phyloP scores from a whole-genome alignment of 2,888 invertebrate species.

The Cryptus armator region DNA sequence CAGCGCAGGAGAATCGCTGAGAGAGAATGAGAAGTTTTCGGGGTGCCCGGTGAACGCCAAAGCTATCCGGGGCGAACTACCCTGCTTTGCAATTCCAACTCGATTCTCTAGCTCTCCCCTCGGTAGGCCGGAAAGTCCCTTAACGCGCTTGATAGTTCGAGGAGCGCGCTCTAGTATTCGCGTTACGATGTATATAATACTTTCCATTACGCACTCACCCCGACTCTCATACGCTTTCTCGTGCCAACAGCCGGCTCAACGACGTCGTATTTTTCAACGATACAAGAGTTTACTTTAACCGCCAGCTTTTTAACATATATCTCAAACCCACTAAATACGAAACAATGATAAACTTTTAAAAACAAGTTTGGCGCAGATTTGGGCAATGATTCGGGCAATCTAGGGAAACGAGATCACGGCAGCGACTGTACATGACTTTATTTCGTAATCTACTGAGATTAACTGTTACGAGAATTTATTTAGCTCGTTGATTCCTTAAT shows the following conservation, averaged over 20 bases:
- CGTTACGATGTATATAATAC: conserved; percentile 47
- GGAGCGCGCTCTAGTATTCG: conserved; percentile 41
- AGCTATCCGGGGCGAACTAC: conserved; percentile 60
- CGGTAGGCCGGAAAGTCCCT: conserved; percentile 68
- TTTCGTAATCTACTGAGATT: too few relatives aligned
- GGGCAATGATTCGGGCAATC: too few relatives aligned
- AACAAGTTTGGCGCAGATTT: neutral
- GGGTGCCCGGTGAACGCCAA: conserved; percentile 36
- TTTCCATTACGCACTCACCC: conserved; percentile 44
- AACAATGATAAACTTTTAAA: neutral
- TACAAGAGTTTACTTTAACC: neutral
- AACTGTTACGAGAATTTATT: too few relatives aligned
- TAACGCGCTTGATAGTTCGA: conserved; percentile 62
- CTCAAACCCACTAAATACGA: neutral
- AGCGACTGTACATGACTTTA: too few relatives aligned
- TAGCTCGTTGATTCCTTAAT: too few relatives aligned
- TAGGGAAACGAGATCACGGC: too few relatives aligned
- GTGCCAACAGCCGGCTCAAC: conserved; percentile 14
- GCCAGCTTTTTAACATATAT: neutral
- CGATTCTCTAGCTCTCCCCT: conserved; percentile 69
- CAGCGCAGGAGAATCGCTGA: neutral
- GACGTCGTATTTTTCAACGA: neutral
- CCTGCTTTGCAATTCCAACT: conserved; percentile 71
- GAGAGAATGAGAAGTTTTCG: conserved; percentile 48
- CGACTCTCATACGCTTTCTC: conserved; percentile 22